Base-by-base conservation (phyloP, 2,888 invertebrate species). In the Drosophila trichaetosa region DNA sequence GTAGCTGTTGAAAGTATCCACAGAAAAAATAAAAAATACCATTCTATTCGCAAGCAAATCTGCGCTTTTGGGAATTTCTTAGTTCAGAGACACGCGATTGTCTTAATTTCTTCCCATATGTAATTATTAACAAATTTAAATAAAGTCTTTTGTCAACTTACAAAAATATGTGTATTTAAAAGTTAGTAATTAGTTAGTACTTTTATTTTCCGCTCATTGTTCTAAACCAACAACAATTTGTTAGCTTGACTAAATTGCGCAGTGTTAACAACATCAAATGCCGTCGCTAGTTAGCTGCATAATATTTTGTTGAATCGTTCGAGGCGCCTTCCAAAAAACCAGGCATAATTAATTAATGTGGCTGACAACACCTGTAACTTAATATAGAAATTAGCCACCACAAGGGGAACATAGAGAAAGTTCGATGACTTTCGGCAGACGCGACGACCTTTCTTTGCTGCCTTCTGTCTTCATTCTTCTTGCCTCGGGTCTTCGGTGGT, bases 361-460 rank as follows among this genome's bases (percentile, higher is more conserved):
- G 63, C 68, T 57, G 73, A 70, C 61, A 61, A 74, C 77, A 69
- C 70, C 80, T 87, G 83, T 85, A 81, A 84, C 73, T 81, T 87
- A 84, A 89, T 84, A 83, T 84, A 84, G 79, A 82, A 87, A 89
- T 86, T 83, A 79, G 77, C 54, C 33, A 70, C 21, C 58, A 76
- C 84, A 82, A 81, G 73, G 57, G 57, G 59, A 69, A 70, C 40
- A 66, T 54, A 85, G 83, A 89, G 87, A 89, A 89, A 87, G 89
- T 87, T 87, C 89, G 87, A 89, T 87, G 87, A 87, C 87, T 87
- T 80, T 76, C 81, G 56, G 76, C 58, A 56, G 53, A 59, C 49
- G 66, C 71, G 76, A 78, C 76, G 76, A 76, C 82, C 88, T 87
- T 87, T 85, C 82, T 83, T 82, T 64, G 70, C 49, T 72, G 73